A percentile compares a stretch with the other conserved stretches of the same genome.
These are phyloP conservation scores for Acronicta psi DNA, from an alignment of 2,888 invertebrate species.

Conservation along the genomic window DNA sequence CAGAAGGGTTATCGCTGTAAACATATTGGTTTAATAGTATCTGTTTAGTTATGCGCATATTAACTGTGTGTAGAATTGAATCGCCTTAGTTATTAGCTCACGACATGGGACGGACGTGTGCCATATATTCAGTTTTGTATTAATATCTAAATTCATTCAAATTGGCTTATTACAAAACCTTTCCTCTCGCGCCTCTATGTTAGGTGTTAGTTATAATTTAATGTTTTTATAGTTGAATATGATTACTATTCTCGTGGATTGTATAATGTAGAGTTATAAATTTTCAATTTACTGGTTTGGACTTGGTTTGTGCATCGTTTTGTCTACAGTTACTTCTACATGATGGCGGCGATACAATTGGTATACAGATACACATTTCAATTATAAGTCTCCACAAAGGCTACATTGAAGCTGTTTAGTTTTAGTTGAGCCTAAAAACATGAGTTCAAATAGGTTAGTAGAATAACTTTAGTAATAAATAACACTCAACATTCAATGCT, in stretches of 20 bases:
- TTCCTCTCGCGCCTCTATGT: constrained; percentile 60
- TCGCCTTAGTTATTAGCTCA: constrained; percentile 65
- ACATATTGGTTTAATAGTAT: constrained; percentile 73
- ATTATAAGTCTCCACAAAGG: too few relatives aligned
- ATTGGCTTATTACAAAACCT: constrained; percentile 67
- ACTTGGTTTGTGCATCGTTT: constrained; percentile 33
- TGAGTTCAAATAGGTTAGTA: too few relatives aligned
- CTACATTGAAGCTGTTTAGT: too few relatives aligned
- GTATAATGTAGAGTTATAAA: constrained; percentile 38
- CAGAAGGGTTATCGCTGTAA: constrained; percentile 66
- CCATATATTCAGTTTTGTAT: constrained; percentile 62
- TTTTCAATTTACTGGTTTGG: constrained; percentile 37
- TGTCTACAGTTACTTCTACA: too few relatives aligned
- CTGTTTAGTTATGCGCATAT: constrained; percentile 74
- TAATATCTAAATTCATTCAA: constrained; percentile 71
- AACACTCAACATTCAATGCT: too few relatives aligned
- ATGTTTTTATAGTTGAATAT: constrained; percentile 55
- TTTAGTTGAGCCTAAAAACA: too few relatives aligned
- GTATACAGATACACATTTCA: too few relatives aligned
- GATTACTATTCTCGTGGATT: constrained; percentile 34
- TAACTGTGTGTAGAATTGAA: constrained; percentile 66
- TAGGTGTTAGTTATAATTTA: constrained; percentile 65
- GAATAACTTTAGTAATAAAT: too few relatives aligned
- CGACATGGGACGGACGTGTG: constrained; percentile 57
- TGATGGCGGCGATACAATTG: too few relatives aligned